Conservation (phyloP, 2,797 vertebrate genomes). For the Malurus splendens region DNA sequence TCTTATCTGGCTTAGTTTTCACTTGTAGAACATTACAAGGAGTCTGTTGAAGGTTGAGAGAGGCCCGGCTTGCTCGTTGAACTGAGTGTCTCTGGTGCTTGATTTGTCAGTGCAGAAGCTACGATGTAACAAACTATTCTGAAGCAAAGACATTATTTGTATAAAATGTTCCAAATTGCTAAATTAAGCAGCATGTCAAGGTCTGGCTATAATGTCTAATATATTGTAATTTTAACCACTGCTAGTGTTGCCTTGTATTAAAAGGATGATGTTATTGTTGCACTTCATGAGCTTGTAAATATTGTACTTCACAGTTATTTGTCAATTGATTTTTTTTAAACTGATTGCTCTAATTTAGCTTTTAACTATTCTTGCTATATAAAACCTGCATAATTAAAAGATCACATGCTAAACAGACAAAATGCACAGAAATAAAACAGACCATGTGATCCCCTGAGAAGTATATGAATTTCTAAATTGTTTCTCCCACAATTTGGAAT, state of each 20-base stretch:
- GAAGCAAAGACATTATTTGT: background rate
- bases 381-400: background rate
- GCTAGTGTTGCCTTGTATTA: background rate
- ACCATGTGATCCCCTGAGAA: background rate
- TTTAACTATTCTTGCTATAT: background rate
- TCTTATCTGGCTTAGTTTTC: background rate
- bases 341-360: background rate
- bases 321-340: background rate
- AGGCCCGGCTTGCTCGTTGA: background rate
- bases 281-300: background rate
- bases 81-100: background rate
- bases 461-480: background rate
- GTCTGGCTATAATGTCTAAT: background rate
- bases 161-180: background rate
- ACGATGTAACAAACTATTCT: background rate
- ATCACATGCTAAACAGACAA: background rate
- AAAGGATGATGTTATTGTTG: background rate
- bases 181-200: background rate
- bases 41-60: background rate
- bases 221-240: background rate
- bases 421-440: background rate
- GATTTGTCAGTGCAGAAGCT: background rate
- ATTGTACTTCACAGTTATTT: background rate
- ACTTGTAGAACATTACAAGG: fast-evolving
- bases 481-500: background rate